Conservation (phyloP, 2,888 invertebrate genomes). For the Eristalis intricaria region DNA sequence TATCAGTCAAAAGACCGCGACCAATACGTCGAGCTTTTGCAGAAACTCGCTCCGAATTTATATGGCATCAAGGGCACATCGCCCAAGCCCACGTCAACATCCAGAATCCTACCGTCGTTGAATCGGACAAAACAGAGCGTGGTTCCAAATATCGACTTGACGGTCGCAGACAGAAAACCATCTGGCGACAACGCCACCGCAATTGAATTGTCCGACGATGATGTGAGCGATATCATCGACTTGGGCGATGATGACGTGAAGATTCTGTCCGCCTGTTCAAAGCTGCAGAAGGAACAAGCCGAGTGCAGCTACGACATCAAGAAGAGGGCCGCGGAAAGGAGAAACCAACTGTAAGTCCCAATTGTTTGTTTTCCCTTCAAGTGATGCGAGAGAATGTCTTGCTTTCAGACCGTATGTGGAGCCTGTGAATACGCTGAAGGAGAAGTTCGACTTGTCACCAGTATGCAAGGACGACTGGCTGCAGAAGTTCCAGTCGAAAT, state of each 20-base stretch:
- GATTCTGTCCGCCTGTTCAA: constrained; percentile 73
- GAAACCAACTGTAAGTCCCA: constrained; percentile 77
- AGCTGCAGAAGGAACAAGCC: constrained; percentile 64
- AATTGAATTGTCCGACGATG: constrained; percentile 73
- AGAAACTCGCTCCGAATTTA: constrained; percentile 72
- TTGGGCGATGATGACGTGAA: constrained; percentile 74
- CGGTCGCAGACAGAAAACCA: constrained; percentile 34
- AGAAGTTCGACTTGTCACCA: constrained; percentile 83
- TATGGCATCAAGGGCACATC: constrained; percentile 67
- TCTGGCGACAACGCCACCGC: constrained; percentile 10
- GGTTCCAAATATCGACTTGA: constrained; percentile 27
- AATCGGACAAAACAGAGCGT: constrained; percentile 35
- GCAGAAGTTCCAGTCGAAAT: constrained; percentile 82
- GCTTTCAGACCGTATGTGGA: constrained; percentile 76
- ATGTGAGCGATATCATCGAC: constrained; percentile 74
- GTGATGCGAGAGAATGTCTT: neutral
- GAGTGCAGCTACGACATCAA: constrained; percentile 64
- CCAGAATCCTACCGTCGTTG: constrained; percentile 51
- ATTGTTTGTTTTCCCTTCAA: neutral
- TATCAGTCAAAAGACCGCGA: constrained; percentile 73
- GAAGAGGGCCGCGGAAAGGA: constrained; percentile 72
- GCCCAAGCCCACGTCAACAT: constrained; percentile 15
- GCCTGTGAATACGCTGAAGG: constrained; percentile 83
- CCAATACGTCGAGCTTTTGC: constrained; percentile 71
- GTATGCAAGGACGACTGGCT: constrained; percentile 83